Base-by-base conservation (phyloP, 2,797 vertebrate species). In the Fistularia commersonii region DNA sequence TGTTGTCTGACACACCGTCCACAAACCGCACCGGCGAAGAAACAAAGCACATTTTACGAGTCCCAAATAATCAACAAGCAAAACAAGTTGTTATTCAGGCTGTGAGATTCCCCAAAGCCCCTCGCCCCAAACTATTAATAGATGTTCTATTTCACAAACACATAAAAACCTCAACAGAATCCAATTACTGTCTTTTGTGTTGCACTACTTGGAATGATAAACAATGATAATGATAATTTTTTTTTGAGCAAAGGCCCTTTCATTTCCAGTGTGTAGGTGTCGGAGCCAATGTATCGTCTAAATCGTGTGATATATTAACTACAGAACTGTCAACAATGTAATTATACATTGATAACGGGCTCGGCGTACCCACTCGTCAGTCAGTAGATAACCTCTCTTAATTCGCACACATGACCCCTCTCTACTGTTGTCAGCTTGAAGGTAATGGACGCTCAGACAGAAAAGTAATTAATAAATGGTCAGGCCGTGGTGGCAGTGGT, bases 1-100 rank as follows among this genome's bases (percentile, higher is more conserved):
- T 8, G 8, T 46, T 63, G 33, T 15, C 33, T 32, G 47, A 57
- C 41, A 40, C 15, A 40, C 43, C 40, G 57, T 58, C 48, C 11
- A 40, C 32, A 77, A 72, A 66, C 33, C 54, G 66, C 58, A 72
- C 69, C 57, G 69, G 63, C 54, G 8, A 12, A 45, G 45, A 34
- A 60, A 82, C 74, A 72, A 72, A 82, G 45, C 42, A 68, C 48
- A 73, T 81, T 69, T 67, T 68, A 72, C 48, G 61, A 51, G 72
- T 66, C 38, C 48, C 40, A 48, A 66, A 57, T 56, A 71, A 76
- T 66, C 72, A 48, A 80, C 72, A 72, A 67, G 77, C 61, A 85
- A 85, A 87, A 84, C 76, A 82, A 81, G 74, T 76, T 82, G 80
- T 86, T 87, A 77, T 86, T 81, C 73, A 79, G 74, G 59, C 69